Evolutionary conservation across 2,113 vertebrate genomes (phyloP).

Genomic region (Stigmatopora nigra): DNA sequence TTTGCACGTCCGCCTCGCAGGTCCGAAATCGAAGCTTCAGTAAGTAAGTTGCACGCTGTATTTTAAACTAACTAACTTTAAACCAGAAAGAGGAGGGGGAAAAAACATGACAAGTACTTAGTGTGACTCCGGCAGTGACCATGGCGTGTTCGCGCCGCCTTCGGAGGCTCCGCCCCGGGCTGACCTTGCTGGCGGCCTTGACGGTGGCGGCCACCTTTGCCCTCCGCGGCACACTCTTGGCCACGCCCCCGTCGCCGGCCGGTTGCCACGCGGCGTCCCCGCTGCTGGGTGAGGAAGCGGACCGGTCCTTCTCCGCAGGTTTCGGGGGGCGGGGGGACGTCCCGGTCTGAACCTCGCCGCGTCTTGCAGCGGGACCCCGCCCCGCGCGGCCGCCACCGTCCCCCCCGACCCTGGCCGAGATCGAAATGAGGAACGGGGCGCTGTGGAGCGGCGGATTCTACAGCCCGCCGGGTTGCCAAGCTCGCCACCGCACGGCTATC

Average conservation of each 20-base stretch:
- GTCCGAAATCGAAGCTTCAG: too few relatives aligned
- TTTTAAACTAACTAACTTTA: too few relatives aligned
- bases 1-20: too few relatives aligned
- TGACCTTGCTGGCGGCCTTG: constrained; percentile 84
- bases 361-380: constrained; percentile 79
- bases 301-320: too few relatives aligned
- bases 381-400: constrained; percentile 74
- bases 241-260: constrained; percentile 58
- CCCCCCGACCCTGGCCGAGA: constrained; percentile 76
- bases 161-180: constrained; percentile 77
- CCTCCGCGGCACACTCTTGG: constrained; percentile 82
- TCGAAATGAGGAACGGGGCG: constrained; percentile 77
- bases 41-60: too few relatives aligned
- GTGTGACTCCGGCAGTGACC: not conserved
- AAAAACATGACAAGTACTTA: too few relatives aligned
- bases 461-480: constrained; percentile 76
- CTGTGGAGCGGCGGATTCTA: constrained; percentile 80
- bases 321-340: too few relatives aligned
- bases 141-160: constrained; percentile 68
- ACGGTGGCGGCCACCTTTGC: constrained; percentile 82
- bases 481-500: constrained; percentile 81
- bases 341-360: not conserved
- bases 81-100: too few relatives aligned
- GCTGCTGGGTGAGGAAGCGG: constrained; percentile 74
- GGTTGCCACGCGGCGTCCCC: constrained; percentile 82